Evolutionary conservation across 2,797 vertebrate species (phyloP), one percentile per base, ranked within the genome.

Genomic region (Hydrocynus forskahlii): DNA sequence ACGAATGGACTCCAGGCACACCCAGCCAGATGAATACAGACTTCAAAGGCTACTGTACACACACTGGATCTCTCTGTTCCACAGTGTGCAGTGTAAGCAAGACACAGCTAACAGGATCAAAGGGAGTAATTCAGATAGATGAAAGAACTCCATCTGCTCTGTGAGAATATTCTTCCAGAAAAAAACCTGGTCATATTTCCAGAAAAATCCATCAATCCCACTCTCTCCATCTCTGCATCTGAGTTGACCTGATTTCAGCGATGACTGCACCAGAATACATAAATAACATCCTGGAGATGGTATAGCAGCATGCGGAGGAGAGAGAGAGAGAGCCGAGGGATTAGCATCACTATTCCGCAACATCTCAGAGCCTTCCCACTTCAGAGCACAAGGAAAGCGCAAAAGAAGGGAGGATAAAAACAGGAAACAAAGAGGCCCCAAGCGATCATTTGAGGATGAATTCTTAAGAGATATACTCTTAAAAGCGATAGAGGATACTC

Each of bases 1-100:
- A 52, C 1, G 1, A 35, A 81, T 5, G 17, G 23, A 48, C 79
- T 50, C 43, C 59, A 45, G 76, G 83, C 76, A 25, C 48, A 75
- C 21, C 21, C 45, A 45, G 57, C 66, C 72, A 75, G 77, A 85
- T 40, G 29, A 83, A 55, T 14, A 25, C 40, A 83, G 19, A 80
- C 79, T 83, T 87, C 80, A 85, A 81, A 83, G 64, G 71, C 55
- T 52, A 59, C n/a, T 50, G 14, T 52, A 40, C 12, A 21, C 29
- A 76, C 54, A 55, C 60, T 52, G 52, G 45, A 23, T 50, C 57
- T 50, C 71, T 45, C 43, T n/a, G 35, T 38, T 83, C 23, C 43
- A n/a, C 19, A 67, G 72, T 35, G 75, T 79, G 43, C 52, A 40
- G 71, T 29, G 48, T 55, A 76, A n/a, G 54, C 45, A 59, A 54